Conservation (phyloP, 2,888 invertebrate species). For the Clitarchus hookeri region DNA sequence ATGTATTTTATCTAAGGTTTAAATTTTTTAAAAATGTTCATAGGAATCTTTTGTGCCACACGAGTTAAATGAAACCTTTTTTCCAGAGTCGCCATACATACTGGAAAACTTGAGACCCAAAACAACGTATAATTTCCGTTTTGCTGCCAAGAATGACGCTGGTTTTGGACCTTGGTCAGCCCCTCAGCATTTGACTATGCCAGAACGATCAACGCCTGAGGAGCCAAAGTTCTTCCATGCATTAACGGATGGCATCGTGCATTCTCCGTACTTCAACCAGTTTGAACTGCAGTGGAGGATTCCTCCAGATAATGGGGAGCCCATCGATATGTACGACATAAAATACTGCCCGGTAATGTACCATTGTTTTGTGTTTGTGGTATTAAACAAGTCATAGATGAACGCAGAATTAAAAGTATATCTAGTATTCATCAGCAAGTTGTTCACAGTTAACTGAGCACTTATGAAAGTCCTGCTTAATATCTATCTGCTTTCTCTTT, state of each 20-base stretch:
- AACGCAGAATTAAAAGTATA: no score
- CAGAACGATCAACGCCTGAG: conserved; percentile 75
- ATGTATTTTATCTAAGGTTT: no score
- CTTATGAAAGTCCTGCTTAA: no score
- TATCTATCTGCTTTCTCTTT: no score
- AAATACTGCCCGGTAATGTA: conserved; percentile 76
- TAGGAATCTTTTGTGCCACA: no score
- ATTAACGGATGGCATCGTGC: conserved; percentile 58
- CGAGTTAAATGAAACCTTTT: conserved; percentile 25
- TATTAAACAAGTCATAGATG: no score
- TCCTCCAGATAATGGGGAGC: conserved; percentile 88
- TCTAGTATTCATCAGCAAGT: no score
- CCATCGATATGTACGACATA: conserved; percentile 80
- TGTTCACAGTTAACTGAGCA: no score
- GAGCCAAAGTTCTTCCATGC: conserved; percentile 65
- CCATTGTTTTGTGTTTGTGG: not conserved
- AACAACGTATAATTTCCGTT: conserved; percentile 78
- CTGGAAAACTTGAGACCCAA: conserved; percentile 79
- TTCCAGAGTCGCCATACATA: conserved; percentile 73
- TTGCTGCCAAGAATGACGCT: conserved; percentile 83
- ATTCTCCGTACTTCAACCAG: conserved; percentile 73
- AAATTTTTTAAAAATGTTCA: no score
- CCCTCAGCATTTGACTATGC: conserved; percentile 70
- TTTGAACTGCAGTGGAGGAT: conserved; percentile 84
- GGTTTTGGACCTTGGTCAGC: conserved; percentile 78